A percentile compares a stretch with the other conserved stretches of the same genome.
Evolutionary conservation across 2,113 vertebrate species (phyloP).

Genomic region (Callocephalon fimbriatum): DNA sequence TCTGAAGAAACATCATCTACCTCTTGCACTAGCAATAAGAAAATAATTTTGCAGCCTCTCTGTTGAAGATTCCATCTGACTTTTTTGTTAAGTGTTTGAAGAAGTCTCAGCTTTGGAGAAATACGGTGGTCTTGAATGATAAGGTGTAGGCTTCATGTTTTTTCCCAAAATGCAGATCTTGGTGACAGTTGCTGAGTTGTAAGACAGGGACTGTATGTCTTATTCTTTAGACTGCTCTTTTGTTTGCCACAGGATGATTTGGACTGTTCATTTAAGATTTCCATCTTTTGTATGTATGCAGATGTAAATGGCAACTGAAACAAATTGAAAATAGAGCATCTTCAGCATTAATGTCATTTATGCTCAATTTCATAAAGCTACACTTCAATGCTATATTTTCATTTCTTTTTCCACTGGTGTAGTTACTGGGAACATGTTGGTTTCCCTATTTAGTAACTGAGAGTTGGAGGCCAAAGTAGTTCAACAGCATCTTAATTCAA

Average conservation of each 20-base stretch:
- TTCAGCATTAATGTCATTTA: not conserved
- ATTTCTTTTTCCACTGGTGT: not conserved
- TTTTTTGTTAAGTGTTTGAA: not conserved
- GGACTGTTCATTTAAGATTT: not conserved
- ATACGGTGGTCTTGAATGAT: not conserved
- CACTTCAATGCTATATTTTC: not conserved
- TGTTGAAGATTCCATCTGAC: not conserved
- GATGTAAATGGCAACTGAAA: not conserved
- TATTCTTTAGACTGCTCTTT: not conserved
- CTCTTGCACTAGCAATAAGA: not conserved
- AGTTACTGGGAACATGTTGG: not conserved
- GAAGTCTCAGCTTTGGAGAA: not conserved
- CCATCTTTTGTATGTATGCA: not conserved
- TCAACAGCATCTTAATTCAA: not conserved
- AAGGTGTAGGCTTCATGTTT: not conserved
- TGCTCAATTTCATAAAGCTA: not conserved
- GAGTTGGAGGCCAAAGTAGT: not conserved
- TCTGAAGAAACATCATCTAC: not conserved
- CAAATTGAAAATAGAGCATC: not conserved
- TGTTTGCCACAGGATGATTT: not conserved
- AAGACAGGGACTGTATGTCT: not conserved
- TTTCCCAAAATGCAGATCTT: constrained; percentile 7
- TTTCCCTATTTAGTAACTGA: not conserved
- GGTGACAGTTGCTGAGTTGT: constrained; percentile 32
- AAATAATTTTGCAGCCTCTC: not conserved